Conservation (phyloP, 2,113 vertebrate genomes). For the Scolopax mira region DNA sequence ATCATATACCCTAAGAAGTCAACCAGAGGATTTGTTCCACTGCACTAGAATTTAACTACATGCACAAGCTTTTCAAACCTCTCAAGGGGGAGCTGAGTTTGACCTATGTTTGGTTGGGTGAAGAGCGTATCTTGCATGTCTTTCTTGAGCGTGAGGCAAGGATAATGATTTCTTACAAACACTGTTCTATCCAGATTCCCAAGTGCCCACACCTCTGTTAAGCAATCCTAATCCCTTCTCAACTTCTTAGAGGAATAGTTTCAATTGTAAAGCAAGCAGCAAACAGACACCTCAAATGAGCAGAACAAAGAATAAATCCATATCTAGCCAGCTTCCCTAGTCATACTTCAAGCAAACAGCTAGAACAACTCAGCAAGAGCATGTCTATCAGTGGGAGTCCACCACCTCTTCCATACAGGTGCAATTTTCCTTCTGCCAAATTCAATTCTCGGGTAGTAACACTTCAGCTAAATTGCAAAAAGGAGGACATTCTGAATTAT, state of each 20-base stretch:
- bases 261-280: neutral
- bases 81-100: neutral
- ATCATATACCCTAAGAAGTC: neutral
- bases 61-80: neutral
- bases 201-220: neutral
- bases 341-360: neutral
- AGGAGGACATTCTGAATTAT: neutral
- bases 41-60: neutral
- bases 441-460: neutral
- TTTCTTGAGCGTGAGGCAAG: neutral
- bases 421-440: neutral
- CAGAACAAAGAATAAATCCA: neutral
- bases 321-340: neutral
- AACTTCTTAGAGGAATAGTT: neutral
- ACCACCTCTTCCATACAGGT: neutral
- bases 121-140: neutral
- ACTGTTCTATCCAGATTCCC: neutral
- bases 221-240: neutral
- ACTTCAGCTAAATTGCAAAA: constrained; percentile 17
- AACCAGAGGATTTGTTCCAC: neutral
- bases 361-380: neutral
- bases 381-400: neutral
- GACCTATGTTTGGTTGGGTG: neutral
- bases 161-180: neutral
- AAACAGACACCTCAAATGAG: neutral